Evolutionary conservation across 2,888 invertebrate genomes (phyloP).

Genomic region (Eilema sororculum): DNA sequence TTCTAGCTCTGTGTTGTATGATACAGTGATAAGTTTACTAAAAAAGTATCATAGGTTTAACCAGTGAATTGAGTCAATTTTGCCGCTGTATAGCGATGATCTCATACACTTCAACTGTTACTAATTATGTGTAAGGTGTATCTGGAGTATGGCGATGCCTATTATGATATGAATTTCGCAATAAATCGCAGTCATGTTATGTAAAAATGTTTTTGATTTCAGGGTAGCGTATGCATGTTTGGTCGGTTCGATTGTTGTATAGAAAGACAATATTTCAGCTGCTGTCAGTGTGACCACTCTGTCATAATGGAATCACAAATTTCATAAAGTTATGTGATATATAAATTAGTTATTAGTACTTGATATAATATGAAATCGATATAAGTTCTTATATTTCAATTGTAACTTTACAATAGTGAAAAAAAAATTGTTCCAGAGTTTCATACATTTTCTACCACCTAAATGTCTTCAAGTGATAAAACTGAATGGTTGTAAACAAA

Average conservation of each 20-base stretch:
- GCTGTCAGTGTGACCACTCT: constrained; percentile 38
- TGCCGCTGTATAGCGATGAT: constrained; percentile 77
- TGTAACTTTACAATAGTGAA: not conserved
- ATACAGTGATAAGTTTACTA: constrained; percentile 63
- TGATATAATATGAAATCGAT: constrained; percentile 11
- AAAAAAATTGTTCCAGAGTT: not conserved
- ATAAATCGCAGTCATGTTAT: constrained; percentile 63
- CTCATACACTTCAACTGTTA: constrained; percentile 78
- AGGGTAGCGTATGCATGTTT: constrained; percentile 48
- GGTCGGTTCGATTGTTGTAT: constrained; percentile 34
- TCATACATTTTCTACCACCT: constrained; percentile 25
- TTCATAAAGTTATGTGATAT: constrained; percentile 19
- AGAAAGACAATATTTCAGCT: constrained; percentile 27
- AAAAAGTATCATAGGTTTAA: constrained; percentile 67
- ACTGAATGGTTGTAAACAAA: constrained; percentile 37
- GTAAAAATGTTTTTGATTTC: constrained; percentile 64
- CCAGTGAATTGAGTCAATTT: constrained; percentile 82
- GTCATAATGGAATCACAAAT: constrained; percentile 7
- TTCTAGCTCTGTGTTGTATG: constrained; percentile 63
- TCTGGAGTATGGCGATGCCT: constrained; percentile 58
- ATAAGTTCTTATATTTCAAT: constrained; percentile 11
- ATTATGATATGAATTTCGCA: constrained; percentile 54
- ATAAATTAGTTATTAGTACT: constrained; percentile 15
- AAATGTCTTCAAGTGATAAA: constrained; percentile 33
- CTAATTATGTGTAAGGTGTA: constrained; percentile 65